Evolutionary conservation across 2,888 invertebrate species (phyloP).

Genomic region (Tetanocera ferruginea): DNA sequence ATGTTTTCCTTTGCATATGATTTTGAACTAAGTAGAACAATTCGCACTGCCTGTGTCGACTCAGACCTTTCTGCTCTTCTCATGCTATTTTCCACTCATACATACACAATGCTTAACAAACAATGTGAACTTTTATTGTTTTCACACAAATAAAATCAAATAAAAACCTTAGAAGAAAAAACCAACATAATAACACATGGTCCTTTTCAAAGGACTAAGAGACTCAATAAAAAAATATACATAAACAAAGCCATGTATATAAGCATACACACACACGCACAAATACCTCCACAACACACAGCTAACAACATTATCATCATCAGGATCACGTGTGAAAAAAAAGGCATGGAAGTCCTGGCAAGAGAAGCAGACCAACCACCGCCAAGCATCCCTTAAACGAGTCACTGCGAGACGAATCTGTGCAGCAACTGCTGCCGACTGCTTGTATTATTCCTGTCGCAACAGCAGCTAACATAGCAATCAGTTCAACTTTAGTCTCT

Average conservation of each 20-base stretch:
- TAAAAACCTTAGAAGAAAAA: constrained; percentile 51
- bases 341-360: constrained; percentile 56
- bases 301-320: constrained; percentile 9
- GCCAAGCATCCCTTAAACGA: constrained; percentile 64
- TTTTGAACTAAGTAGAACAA: constrained; percentile 28
- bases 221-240: constrained; percentile 41
- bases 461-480: constrained; percentile 10
- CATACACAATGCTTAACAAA: constrained; percentile 55
- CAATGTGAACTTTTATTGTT: constrained; percentile 68
- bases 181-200: constrained; percentile 50
- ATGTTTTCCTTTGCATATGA: background rate
- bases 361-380: constrained; percentile 67
- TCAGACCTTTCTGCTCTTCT: constrained; percentile 1
- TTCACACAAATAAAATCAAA: constrained; percentile 64
- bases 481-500: constrained; percentile 61
- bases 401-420: constrained; percentile 32
- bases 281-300: background rate
- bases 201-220: constrained; percentile 52
- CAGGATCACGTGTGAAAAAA: constrained; percentile 29
- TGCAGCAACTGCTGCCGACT: constrained; percentile 7
- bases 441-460: background rate
- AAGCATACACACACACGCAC: constrained; percentile 8
- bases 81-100: background rate
- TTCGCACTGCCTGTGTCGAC: background rate
- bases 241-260: constrained; percentile 1